Evolutionary conservation across 2,113 vertebrate genomes (phyloP).

Genomic region (Cinclus mexicanus): DNA sequence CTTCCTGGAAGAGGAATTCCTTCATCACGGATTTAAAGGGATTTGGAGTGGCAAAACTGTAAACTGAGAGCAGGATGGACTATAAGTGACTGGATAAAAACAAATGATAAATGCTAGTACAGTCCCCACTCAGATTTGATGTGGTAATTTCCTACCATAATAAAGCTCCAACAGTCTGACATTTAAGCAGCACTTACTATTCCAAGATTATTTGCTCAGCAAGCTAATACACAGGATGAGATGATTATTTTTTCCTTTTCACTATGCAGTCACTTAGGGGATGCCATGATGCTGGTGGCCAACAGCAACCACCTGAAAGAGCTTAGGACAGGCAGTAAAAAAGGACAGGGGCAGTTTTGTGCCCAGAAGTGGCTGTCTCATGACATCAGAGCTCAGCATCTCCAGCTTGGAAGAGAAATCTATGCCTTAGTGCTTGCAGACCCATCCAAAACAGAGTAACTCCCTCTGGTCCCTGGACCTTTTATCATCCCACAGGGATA

Average conservation of each 20-base stretch:
- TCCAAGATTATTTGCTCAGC: background rate
- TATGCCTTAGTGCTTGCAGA: background rate
- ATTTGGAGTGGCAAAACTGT: background rate
- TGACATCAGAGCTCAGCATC: background rate
- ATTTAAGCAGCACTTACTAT: background rate
- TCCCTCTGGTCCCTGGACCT: background rate
- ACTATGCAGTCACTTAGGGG: background rate
- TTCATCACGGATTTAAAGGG: conserved; percentile 4
- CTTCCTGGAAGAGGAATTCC: background rate
- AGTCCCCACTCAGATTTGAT: background rate
- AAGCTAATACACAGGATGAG: background rate
- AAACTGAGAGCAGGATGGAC: background rate
- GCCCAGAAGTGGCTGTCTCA: background rate
- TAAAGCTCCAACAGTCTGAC: background rate
- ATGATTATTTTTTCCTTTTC: background rate
- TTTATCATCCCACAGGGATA: background rate
- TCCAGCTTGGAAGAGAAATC: background rate
- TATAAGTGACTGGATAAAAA: background rate
- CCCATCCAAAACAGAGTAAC: background rate
- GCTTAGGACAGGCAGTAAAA: background rate
- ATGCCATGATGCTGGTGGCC: background rate
- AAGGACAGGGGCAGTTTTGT: background rate
- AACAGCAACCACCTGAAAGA: background rate
- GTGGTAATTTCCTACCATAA: background rate
- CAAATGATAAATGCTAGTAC: background rate